These are phyloP conservation scores for Nyctalus aviator DNA, from an alignment of 2,797 vertebrate species.

Conservation along the genomic window DNA sequence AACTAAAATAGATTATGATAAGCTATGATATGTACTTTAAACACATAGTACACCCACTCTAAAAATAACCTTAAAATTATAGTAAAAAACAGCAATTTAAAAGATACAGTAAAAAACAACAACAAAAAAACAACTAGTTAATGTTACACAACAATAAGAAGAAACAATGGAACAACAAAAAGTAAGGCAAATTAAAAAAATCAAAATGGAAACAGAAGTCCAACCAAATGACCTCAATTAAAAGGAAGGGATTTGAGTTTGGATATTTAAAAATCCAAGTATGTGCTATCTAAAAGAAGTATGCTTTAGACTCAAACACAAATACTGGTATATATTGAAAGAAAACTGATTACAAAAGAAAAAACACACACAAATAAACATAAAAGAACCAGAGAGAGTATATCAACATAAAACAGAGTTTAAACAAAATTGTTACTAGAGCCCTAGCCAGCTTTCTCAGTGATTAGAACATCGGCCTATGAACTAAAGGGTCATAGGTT, in stretches of 20 bases:
- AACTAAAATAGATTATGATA: constrained; percentile 27
- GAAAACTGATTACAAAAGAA: constrained; percentile 26
- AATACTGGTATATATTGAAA: background rate
- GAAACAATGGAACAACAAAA: background rate
- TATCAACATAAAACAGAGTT: background rate
- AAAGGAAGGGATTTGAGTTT: constrained; percentile 13
- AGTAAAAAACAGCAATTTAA: constrained; percentile 19
- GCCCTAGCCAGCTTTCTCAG: too few species aligned
- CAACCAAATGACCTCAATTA: background rate
- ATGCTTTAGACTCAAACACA: background rate
- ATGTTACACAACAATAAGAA: background rate
- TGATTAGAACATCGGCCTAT: too few species aligned
- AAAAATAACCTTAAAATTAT: background rate
- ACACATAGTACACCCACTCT: background rate
- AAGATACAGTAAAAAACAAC: background rate
- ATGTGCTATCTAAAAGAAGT: background rate
- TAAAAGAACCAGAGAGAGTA: background rate
- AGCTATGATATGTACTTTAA: background rate
- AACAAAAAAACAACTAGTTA: background rate
- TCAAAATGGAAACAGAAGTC: constrained; percentile 35
- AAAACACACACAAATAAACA: background rate
- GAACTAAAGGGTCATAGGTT: too few species aligned
- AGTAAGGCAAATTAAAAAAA: background rate
- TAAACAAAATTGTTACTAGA: background rate
- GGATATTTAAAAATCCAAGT: background rate